These are phyloP conservation scores for Drosophila prosaltans DNA, from an alignment of 1,140 invertebrate genomes.

Conservation along the genomic window DNA sequence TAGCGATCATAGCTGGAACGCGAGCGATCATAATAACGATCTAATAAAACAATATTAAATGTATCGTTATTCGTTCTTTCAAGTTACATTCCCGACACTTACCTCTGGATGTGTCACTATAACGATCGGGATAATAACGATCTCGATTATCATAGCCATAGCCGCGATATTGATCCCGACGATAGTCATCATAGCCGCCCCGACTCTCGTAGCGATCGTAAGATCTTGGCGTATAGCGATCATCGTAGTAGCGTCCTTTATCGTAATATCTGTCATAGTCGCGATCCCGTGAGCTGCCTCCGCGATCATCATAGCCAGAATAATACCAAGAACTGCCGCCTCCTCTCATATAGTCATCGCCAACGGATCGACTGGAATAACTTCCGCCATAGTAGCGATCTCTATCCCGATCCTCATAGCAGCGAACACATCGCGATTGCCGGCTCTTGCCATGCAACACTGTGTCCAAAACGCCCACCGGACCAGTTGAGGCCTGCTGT, in stretches of 20 bases:
- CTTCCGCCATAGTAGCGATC: constrained; percentile 66
- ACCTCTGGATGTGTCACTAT: constrained; percentile 64
- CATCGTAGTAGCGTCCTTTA: constrained; percentile 57
- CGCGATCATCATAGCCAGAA: constrained; percentile 64
- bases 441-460: constrained; percentile 66
- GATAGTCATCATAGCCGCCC: constrained; percentile 77
- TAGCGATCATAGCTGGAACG: constrained; percentile 68
- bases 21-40: constrained; percentile 76
- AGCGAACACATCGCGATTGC: constrained; percentile 76
- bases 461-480: constrained; percentile 49
- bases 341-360: constrained; percentile 41
- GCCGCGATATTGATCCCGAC: constrained; percentile 52
- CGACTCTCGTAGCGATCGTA: constrained; percentile 82
- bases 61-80: no score
- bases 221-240: constrained; percentile 66
- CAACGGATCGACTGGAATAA: constrained; percentile 51
- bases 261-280: constrained; percentile 65
- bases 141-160: constrained; percentile 64
- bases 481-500: constrained; percentile 24
- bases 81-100: background rate
- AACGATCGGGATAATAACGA: constrained; percentile 73
- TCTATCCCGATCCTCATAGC: constrained; percentile 74
- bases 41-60: constrained; percentile 32
- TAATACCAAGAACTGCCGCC: constrained; percentile 68
- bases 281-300: constrained; percentile 45